A percentile compares a stretch with the other conserved stretches of the same genome.
Evolutionary conservation across 2,113 vertebrate genomes (phyloP).

Genomic region (Myrmecophaga tridactyla): DNA sequence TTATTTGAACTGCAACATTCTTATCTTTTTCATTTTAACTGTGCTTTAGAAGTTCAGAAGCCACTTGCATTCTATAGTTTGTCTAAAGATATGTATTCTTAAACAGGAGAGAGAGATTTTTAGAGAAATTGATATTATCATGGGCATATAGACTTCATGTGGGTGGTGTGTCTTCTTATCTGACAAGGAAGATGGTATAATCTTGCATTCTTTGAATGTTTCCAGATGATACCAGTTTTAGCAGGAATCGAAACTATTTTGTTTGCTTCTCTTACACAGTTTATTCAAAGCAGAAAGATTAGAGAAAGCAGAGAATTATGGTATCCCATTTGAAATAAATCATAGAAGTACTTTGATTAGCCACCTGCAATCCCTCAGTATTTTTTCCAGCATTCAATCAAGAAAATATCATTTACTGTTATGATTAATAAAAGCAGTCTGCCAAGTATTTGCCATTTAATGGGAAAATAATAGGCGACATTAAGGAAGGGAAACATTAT

Average conservation of each 20-base stretch:
- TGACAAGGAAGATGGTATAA: constrained; percentile 39
- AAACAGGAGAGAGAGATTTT: neutral
- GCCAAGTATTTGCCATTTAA: constrained; percentile 39
- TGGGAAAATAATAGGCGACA: constrained; percentile 10
- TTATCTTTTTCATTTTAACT: neutral
- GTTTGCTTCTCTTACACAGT: neutral
- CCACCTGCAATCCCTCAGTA: neutral
- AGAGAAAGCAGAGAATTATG: neutral
- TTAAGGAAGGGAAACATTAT: neutral
- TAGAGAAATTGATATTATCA: neutral
- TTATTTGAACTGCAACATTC: neutral
- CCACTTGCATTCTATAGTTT: neutral
- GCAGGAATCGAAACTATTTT: neutral
- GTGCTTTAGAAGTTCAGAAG: neutral
- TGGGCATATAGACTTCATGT: neutral
- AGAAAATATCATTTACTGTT: constrained; percentile 27
- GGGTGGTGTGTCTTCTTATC: neutral
- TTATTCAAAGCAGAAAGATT: neutral
- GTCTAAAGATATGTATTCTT: neutral
- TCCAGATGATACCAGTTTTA: neutral
- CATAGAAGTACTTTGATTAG: neutral
- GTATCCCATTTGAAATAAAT: neutral
- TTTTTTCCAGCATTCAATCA: constrained; percentile 36
- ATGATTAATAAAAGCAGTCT: constrained; percentile 19
- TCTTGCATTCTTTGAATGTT: neutral